Evolutionary conservation across 1,140 invertebrate genomes (phyloP), one percentile per base, ranked within the genome.

Genomic region (Cherax quadricarinatus): DNA sequence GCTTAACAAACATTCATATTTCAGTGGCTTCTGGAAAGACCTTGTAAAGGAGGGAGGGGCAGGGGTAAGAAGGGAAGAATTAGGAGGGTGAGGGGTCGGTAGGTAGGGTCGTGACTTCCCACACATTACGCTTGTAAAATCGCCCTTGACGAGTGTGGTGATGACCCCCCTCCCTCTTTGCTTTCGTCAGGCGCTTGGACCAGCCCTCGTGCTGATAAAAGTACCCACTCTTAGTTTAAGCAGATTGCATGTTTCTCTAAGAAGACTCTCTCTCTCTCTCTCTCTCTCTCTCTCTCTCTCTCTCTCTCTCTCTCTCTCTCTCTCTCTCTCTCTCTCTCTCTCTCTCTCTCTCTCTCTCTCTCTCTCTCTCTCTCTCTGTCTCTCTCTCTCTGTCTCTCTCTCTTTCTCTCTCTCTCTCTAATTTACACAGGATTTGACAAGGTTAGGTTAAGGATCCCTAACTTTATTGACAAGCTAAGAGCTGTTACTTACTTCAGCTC

Each of bases 1-100:
- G 73, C 86, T 87, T 87, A 79, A 24, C 24, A 87, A 78, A 78
- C 86, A 79, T 87, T 73, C 70, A 87, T 87, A 87, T 79, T 87
- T 87, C 75, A 87, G 86, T 78, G 86, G 73, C 86, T 73, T 75
- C 86, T 24, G 24, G 53, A 70, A 70, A 18, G 66, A 70, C 30
- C 30, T 41, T 41, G 30, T 41, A 41, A 41, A 41, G 30, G 30
- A 41, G 30, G 30, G 30, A 41, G 30, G 30, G 30, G 30, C 30
- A 41, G 30, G 30, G 30, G 30, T 70, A 18, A 16, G 14, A 70
- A 70, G 14, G 18, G 6, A 18, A 18, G 14, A 12, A 70, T 70
- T 70, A 70, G 14, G 5, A 5, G 14, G 66, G 5, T 18, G 14
- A 18, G 66, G 5, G 14, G 66, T 18, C 21, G 66, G 3, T 12